Conservation (phyloP, 1,140 invertebrate genomes). For the Pachyrhynchus sulphureomaculatus region DNA sequence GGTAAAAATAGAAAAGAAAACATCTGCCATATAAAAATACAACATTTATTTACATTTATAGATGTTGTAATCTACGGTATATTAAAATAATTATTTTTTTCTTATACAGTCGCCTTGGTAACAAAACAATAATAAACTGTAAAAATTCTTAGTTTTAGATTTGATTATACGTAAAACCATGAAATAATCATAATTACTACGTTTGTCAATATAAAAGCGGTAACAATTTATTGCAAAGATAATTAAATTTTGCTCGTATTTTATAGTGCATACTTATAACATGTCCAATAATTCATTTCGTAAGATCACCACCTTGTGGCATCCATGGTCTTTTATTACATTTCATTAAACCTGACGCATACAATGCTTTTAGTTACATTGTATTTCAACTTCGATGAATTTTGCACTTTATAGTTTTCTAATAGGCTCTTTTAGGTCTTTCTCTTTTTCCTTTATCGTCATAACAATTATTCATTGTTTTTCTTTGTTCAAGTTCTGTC, state of each 20-base stretch:
- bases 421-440: no score
- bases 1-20: no score
- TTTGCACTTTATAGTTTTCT: not conserved
- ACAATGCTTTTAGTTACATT: slow-evolving; percentile 25
- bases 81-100: no score
- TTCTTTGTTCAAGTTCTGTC: no score
- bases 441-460: no score
- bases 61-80: no score
- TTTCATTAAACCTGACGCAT: slow-evolving; percentile 17
- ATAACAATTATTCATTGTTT: no score
- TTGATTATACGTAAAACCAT: slow-evolving; percentile 18
- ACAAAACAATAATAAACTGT: no score
- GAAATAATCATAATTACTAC: slow-evolving; percentile 25
- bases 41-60: no score
- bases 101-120: no score
- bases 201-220: slow-evolving; percentile 25
- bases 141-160: not conserved
- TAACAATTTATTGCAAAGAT: slow-evolving; percentile 27
- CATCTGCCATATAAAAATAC: no score
- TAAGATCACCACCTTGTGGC: slow-evolving; percentile 33
- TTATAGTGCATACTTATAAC: slow-evolving; percentile 30
- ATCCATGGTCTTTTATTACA: slow-evolving; percentile 30
- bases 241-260: slow-evolving; percentile 33
- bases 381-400: not conserved
- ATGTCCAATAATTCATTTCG: slow-evolving; percentile 33